These are phyloP conservation scores for Microtus pennsylvanicus DNA, from an alignment of 2,113 vertebrate genomes.

Conservation along the genomic window DNA sequence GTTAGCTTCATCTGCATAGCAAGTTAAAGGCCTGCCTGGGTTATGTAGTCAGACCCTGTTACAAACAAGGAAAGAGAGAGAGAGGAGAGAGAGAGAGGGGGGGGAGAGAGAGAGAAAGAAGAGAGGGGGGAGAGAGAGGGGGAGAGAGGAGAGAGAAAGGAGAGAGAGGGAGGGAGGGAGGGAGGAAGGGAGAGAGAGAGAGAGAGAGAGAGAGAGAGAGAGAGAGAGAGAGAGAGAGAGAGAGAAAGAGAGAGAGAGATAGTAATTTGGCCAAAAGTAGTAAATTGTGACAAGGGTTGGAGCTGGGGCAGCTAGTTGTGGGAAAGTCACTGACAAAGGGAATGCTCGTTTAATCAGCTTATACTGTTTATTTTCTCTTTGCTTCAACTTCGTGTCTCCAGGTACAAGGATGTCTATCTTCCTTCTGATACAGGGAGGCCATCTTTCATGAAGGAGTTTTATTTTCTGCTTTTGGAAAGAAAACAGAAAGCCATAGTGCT, in stretches of 20 bases:
- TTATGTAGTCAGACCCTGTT: neutral
- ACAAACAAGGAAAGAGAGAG: neutral
- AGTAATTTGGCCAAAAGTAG: too few species aligned
- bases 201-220: too few species aligned
- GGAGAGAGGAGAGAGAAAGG: too few species aligned
- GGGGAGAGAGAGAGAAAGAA: too few species aligned
- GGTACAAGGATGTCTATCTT: neutral
- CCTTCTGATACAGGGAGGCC: neutral
- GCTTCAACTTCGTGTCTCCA: neutral
- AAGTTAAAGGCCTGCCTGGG: neutral
- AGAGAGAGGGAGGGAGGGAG: too few species aligned
- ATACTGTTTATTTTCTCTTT: neutral
- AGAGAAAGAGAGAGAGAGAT: too few species aligned
- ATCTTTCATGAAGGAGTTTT: neutral
- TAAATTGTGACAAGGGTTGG: neutral
- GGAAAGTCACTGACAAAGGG: neutral
- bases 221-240: too few species aligned
- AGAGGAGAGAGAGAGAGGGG: too few species aligned
- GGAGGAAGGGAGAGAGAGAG: too few species aligned
- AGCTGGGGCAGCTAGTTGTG: neutral
- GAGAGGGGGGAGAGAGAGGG: too few species aligned
- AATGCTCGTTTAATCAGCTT: neutral
- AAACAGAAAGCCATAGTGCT: neutral
- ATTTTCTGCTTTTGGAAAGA: neutral
- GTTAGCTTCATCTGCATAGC: neutral